These are phyloP conservation scores for Hypsopygia costalis DNA, from an alignment of 2,888 invertebrate species.

Conservation along the genomic window DNA sequence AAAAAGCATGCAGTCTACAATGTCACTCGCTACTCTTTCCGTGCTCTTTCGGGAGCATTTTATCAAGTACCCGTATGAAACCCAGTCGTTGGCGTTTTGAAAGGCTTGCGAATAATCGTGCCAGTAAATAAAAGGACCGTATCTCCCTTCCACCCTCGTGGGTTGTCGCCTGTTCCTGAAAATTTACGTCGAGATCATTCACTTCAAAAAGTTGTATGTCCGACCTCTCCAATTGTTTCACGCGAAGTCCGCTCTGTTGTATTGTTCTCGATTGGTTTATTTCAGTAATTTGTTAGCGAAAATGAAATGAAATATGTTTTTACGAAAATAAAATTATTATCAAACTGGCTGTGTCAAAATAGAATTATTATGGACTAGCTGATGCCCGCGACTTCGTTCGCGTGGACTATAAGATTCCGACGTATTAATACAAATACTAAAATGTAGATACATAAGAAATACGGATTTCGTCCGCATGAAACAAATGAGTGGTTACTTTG, in stretches of 20 bases:
- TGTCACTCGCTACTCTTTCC: constrained; percentile 10
- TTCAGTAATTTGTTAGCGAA: neutral
- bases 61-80: constrained; percentile 54
- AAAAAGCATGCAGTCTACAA: constrained; percentile 8
- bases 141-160: constrained; percentile 49
- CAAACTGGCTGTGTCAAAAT: too few species aligned
- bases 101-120: constrained; percentile 50
- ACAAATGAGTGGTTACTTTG: too few species aligned
- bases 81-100: constrained; percentile 37
- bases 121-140: constrained; percentile 49
- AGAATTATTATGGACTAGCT: too few species aligned
- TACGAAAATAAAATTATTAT: too few species aligned
- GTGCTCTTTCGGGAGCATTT: constrained; percentile 33
- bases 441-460: too few species aligned
- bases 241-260: neutral
- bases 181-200: constrained; percentile 31
- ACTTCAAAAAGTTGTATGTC: constrained; percentile 27
- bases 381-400: too few species aligned
- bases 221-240: constrained; percentile 8
- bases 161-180: constrained; percentile 29
- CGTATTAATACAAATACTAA: too few species aligned
- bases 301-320: too few species aligned
- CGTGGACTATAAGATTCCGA: too few species aligned
- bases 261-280: neutral
- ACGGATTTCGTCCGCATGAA: too few species aligned